phyloP scores from a whole-genome alignment of 2,113 vertebrate species.

The Porphyrio hochstetteri region DNA sequence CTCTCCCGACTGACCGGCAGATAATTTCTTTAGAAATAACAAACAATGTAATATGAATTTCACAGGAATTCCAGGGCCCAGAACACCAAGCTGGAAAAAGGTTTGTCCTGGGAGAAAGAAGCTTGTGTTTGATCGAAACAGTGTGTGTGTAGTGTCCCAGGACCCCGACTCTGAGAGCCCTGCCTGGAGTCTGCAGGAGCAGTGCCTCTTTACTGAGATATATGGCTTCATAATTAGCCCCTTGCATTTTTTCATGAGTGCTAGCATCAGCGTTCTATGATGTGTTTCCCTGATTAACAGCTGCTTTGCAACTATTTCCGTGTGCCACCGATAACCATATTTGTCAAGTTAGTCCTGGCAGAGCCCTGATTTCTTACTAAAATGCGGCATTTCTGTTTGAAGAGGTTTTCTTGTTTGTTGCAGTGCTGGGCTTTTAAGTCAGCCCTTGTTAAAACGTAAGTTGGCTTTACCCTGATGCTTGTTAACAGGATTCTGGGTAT shows the following conservation, averaged over 20 bases:
- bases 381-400: slow-evolving; percentile 69
- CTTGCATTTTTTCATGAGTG: slow-evolving; percentile 81
- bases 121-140: background rate
- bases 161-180: slow-evolving; percentile 2
- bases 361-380: slow-evolving; percentile 79
- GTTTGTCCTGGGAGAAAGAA: background rate
- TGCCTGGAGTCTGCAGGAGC: slow-evolving; percentile 51
- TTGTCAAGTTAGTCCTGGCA: slow-evolving; percentile 82
- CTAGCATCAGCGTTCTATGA: slow-evolving; percentile 85
- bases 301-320: slow-evolving; percentile 84
- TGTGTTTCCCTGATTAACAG: slow-evolving; percentile 85
- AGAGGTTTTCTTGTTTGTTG: slow-evolving; percentile 34
- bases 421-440: slow-evolving; percentile 65
- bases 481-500: slow-evolving; percentile 71
- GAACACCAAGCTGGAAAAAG: background rate
- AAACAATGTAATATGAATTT: background rate
- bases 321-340: slow-evolving; percentile 78
- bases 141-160: slow-evolving; percentile 15
- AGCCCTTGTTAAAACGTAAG: slow-evolving; percentile 67
- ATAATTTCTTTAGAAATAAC: background rate
- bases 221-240: slow-evolving; percentile 85
- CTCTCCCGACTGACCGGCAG: background rate
- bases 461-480: slow-evolving; percentile 68
- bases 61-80: background rate
- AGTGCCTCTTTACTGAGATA: slow-evolving; percentile 81